Conservation (phyloP, 2,888 invertebrate species). For the Isoperla grammatica region DNA sequence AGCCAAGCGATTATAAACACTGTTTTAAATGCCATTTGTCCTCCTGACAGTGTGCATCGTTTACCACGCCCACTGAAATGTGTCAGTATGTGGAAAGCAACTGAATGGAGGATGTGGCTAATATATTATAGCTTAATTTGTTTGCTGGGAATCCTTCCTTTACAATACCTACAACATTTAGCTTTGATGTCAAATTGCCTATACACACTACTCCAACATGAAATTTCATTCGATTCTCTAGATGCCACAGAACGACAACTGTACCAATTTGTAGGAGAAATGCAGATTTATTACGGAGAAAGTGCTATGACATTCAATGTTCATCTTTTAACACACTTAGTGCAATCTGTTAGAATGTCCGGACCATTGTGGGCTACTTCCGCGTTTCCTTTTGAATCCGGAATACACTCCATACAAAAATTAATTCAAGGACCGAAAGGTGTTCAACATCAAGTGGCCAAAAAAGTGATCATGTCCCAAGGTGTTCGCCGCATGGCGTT, state of each 20-base stretch:
- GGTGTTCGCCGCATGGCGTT: too few relatives aligned
- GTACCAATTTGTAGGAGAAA: background rate
- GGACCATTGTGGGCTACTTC: constrained; percentile 1
- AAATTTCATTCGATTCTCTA: background rate
- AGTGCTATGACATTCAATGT: background rate
- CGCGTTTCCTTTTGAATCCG: background rate
- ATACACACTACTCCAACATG: background rate
- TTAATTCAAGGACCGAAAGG: background rate
- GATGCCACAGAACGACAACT: background rate
- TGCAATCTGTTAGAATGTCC: background rate
- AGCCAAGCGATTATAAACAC: constrained; percentile 18
- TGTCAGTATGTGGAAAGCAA: constrained; percentile 23
- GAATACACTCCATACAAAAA: background rate
- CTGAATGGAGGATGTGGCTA: constrained; percentile 26
- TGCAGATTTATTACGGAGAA: background rate
- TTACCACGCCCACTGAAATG: constrained; percentile 22
- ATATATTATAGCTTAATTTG: constrained; percentile 25
- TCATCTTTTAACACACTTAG: background rate
- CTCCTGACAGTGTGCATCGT: too few relatives aligned
- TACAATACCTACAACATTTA: background rate
- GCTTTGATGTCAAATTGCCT: background rate
- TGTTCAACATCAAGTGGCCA: constrained; percentile 3
- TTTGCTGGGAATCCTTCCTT: background rate
- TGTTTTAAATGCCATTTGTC: constrained; percentile 17
- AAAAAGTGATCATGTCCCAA: background rate